Conservation (phyloP, 2,888 invertebrate species). For the Pseudoips prasinana region DNA sequence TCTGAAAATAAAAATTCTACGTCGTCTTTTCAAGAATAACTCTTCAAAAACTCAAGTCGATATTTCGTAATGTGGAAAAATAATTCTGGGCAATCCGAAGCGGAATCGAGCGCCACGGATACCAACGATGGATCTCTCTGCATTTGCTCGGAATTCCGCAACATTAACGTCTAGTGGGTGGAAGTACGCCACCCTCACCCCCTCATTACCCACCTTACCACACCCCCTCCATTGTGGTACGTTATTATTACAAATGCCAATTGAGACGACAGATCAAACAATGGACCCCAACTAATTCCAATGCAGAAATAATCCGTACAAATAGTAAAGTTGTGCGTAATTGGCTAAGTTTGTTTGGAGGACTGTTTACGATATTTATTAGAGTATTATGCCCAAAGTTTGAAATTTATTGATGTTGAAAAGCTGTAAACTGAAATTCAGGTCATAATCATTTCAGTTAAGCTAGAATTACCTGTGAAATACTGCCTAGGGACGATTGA, state of each 20-base stretch:
- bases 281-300: constrained; percentile 27
- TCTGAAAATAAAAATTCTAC: not conserved
- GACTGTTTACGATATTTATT: constrained; percentile 30
- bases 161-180: constrained; percentile 50
- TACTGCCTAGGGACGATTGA: not conserved
- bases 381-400: constrained; percentile 19
- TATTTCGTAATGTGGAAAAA: constrained; percentile 27
- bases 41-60: constrained; percentile 18
- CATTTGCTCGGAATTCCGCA: constrained; percentile 54
- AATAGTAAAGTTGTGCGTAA: constrained; percentile 31
- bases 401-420: constrained; percentile 14
- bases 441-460: constrained; percentile 1
- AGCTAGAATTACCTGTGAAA: not conserved
- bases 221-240: constrained; percentile 22
- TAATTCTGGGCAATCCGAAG: constrained; percentile 33
- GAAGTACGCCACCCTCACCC: constrained; percentile 27
- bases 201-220: not conserved
- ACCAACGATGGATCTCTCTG: constrained; percentile 43
- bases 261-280: constrained; percentile 39
- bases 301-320: constrained; percentile 33
- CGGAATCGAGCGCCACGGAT: constrained; percentile 36
- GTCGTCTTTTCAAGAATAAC: constrained; percentile 16
- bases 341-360: constrained; percentile 27
- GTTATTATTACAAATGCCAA: constrained; percentile 53
- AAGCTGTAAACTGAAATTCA: constrained; percentile 4